phyloP scores from a whole-genome alignment of 2,113 vertebrate genomes.

The Neolamprologus brichardi region DNA sequence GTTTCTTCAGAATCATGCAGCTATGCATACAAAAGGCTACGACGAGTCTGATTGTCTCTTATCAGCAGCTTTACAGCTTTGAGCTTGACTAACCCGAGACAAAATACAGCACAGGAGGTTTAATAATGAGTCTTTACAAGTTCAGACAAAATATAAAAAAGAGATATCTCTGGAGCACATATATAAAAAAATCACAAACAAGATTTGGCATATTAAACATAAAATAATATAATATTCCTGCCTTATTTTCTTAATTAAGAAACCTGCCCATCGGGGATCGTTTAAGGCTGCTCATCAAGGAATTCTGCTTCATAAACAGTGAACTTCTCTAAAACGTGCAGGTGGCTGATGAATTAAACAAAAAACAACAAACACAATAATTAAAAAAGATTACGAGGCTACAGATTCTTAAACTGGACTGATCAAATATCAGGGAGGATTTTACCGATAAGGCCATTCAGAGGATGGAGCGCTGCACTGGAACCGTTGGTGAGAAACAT shows the following conservation, averaged over 20 bases:
- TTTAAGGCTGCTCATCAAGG: conserved; percentile 13
- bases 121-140: conserved; percentile 23
- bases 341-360: neutral
- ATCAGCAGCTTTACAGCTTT: conserved; percentile 33
- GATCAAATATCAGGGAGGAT: neutral
- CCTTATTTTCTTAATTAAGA: conserved; percentile 11
- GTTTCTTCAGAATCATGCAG: conserved; percentile 12
- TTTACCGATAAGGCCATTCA: neutral
- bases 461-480: neutral
- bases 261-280: conserved; percentile 20
- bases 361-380: neutral
- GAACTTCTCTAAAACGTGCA: neutral
- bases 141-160: conserved; percentile 4
- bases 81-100: neutral
- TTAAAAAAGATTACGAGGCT: neutral
- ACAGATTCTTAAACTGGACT: neutral
- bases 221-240: conserved; percentile 7
- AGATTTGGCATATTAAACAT: conserved; percentile 25
- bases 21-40: neutral
- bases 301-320: neutral
- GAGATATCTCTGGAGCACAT: neutral
- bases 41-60: conserved; percentile 1
- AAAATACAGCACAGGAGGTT: conserved; percentile 17
- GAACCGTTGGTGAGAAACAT: neutral
- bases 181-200: neutral